Base-by-base conservation (phyloP, 2,113 vertebrate species). In the Gorsachius goisagi region DNA sequence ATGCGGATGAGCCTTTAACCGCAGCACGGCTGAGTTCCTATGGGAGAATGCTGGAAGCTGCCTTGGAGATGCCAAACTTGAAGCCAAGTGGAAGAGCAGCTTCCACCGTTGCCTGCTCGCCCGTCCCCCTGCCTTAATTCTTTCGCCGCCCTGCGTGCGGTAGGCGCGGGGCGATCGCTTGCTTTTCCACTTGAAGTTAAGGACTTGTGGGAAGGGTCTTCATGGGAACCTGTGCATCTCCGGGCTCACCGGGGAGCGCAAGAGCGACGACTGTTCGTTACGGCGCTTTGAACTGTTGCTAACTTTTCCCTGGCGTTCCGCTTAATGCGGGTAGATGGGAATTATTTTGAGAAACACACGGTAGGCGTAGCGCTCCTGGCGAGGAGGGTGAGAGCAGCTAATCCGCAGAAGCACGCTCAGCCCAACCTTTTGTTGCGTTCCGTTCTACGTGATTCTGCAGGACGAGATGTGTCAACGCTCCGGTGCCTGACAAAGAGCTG, bases 221-320 rank as follows among this genome's bases (percentile, higher is more conserved):
- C 1, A 14, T 39, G 72, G 17, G 30, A 58, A 20, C 33, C 14
- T 0, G 2, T 2, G 32, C 41, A 19, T 28, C 53, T 64, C 13
- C 6, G 5, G 2, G 35, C 15, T 67, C 24, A 0, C 3, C 0
- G 7, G 33, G 47, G 2, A 33, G 75, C 1, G 1, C 30, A 1
- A 1, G 17, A 74, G 67, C 68, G 7, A 0, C 5, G 1, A 0
- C 76, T 30, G 44, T 41, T 74, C 53, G 64, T 33, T 53, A 16
- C 3, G 66, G 39, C 24, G 77, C 89, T 59, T 41, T n/a, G 8
- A 75, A 21, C 55, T 15, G 30, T 12, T n/a, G 71, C 63, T 27
- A 1, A 56, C 84, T 78, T 44, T 15, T 16, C 4, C 10, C 20
- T 52, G 21, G 3, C 27, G 9, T 44, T 60, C 60, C 71, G 41